Conservation (phyloP, 37 sponge, comb jelly and placozoan genomes). For the Amphimedon queenslandica region DNA sequence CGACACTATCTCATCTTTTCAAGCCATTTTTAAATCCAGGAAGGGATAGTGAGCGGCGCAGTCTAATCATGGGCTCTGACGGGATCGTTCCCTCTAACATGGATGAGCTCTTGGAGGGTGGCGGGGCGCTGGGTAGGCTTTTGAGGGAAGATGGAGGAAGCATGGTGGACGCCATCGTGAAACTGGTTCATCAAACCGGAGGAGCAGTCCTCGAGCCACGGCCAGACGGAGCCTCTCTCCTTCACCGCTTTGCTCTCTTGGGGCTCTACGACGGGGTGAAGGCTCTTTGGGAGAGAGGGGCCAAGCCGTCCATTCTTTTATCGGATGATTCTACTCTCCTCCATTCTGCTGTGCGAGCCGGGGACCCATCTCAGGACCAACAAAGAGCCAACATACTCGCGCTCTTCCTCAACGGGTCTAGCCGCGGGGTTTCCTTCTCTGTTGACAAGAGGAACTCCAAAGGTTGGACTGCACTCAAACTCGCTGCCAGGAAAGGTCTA, state of each 20-base stretch:
- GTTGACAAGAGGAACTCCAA: constrained; percentile 33
- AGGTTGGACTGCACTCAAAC: constrained; percentile 80
- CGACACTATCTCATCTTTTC: too few species aligned
- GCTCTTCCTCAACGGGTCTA: constrained; percentile 25
- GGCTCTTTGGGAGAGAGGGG: constrained; percentile 57
- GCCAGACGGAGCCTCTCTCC: constrained; percentile 32
- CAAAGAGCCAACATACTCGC: constrained; percentile 39
- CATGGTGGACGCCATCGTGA: background rate
- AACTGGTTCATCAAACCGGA: background rate
- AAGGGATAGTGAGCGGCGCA: too few species aligned
- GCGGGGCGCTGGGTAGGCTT: background rate
- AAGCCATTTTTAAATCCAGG: too few species aligned
- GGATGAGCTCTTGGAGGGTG: background rate
- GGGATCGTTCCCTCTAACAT: background rate
- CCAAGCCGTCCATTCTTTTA: constrained; percentile 28
- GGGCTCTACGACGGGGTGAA: constrained; percentile 41
- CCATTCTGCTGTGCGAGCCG: constrained; percentile 46
- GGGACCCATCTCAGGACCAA: constrained; percentile 15
- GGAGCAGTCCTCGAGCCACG: background rate
- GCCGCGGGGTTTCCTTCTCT: constrained; percentile 20
- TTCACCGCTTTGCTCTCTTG: constrained; percentile 48
- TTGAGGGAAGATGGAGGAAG: background rate
- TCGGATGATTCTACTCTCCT: constrained; percentile 47
- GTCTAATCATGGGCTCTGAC: too few species aligned
- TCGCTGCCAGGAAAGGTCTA: constrained; percentile 52